Conservation (phyloP, 2,888 invertebrate species). For the Drosophila setosimentum region DNA sequence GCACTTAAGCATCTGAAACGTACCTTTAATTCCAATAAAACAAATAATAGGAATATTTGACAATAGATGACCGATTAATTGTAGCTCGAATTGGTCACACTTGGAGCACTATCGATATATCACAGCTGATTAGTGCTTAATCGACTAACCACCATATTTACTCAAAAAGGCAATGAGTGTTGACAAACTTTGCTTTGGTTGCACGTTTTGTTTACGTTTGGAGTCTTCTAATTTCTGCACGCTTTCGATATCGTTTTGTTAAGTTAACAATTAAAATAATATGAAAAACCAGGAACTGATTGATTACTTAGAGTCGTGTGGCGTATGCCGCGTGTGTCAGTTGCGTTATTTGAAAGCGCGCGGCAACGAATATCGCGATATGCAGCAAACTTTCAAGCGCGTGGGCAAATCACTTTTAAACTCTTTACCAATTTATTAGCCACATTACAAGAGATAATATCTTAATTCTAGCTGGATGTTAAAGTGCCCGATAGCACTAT, state of each 20-base stretch:
- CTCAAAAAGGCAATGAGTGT: constrained; percentile 17
- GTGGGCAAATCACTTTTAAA: constrained; percentile 84
- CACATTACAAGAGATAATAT: constrained; percentile 4
- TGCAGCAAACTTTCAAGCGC: constrained; percentile 85
- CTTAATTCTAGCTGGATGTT: constrained; percentile 62
- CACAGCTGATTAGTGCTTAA: neutral
- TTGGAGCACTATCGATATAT: neutral
- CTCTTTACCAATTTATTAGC: neutral
- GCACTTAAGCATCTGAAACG: neutral
- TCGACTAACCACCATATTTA: neutral
- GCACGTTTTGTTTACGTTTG: constrained; percentile 58
- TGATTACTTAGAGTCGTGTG: constrained; percentile 86
- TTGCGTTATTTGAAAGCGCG: constrained; percentile 89
- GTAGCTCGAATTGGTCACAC: constrained; percentile 29
- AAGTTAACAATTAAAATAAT: constrained; percentile 13
- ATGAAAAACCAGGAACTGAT: constrained; percentile 86
- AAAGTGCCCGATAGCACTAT: constrained; percentile 29
- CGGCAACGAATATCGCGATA: constrained; percentile 87
- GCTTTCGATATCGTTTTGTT: constrained; percentile 17
- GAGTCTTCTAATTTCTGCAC: constrained; percentile 8
- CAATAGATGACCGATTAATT: constrained; percentile 31
- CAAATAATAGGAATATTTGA: constrained; percentile 51
- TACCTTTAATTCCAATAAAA: constrained; percentile 57
- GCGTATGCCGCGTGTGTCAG: constrained; percentile 90
- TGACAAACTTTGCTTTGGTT: constrained; percentile 15